These are phyloP conservation scores for Todiramphus saurophagus DNA, from an alignment of 2,113 vertebrate species.

Conservation along the genomic window DNA sequence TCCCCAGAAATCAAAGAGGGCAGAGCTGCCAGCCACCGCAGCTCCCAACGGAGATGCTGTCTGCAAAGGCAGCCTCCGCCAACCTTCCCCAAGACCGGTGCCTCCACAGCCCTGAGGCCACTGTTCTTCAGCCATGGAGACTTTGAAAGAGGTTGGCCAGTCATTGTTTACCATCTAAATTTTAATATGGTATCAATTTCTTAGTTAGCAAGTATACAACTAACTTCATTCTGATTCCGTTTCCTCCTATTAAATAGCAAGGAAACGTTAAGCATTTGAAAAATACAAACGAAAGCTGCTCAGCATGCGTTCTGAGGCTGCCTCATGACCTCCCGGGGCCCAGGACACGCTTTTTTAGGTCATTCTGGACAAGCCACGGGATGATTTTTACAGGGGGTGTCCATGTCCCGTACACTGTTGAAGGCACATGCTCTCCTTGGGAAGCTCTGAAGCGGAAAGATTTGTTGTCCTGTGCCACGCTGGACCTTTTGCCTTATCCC, in stretches of 20 bases:
- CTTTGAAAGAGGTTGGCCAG: neutral
- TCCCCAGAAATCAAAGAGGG: neutral
- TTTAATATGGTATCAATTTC: neutral
- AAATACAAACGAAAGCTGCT: neutral
- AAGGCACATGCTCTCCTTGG: neutral
- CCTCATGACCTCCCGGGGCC: neutral
- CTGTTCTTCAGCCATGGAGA: slow-evolving; percentile 67
- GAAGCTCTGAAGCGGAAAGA: neutral
- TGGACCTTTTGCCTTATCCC: neutral
- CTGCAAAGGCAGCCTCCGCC: neutral
- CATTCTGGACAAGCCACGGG: neutral
- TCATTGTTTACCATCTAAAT: neutral
- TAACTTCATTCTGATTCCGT: neutral
- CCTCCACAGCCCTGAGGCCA: neutral
- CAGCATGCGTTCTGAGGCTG: neutral
- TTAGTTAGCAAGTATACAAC: neutral
- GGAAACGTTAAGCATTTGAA: neutral
- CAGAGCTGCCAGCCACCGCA: fast-evolving
- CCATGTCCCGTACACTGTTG: fast-evolving
- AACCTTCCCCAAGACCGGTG: neutral
- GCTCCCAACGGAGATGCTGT: neutral
- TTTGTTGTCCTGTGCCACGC: neutral
- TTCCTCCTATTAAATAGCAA: fast-evolving
- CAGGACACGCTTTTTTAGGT: neutral
- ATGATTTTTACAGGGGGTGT: fast-evolving